Base-by-base conservation (phyloP, 2,113 vertebrate genomes). In the Zootoca vivipara region DNA sequence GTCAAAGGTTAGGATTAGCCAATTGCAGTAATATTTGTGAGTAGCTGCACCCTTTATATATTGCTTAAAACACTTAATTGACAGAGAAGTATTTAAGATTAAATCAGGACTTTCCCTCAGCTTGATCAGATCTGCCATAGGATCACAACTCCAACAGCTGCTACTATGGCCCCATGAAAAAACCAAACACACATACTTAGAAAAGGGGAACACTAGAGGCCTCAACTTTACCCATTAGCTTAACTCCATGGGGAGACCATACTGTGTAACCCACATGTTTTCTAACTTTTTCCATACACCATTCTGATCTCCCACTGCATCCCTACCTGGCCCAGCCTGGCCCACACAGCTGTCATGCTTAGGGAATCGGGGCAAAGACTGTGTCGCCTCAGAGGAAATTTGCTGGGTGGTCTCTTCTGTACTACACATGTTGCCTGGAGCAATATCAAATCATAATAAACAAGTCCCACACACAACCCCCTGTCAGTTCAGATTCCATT, bases 361-460 rank as follows among this genome's bases (percentile, higher is more conserved):
- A 58, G 52, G 73, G 52, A 69, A 67, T 80, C 46, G 78, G 10
- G 62, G 28, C 78, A 7, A 81, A 93, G 89, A 22, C 84, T 90
- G 56, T 0, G 65, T 65, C 56, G 9, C 64, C 79, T 82, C 33
- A 42, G 91, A 92, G 16, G 69, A 72, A 86, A 94, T 84, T 0
- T 22, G 4, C 92, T 95, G 95, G 95, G 95, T 96, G 95, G 95
- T 96, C 95, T 79, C 73, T 89, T 82, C 89, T 0, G 0, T 38
- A 92, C 85, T 2, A 0, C 69, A 72, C 81, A 81, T 4, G 0
- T 89, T 90, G 93, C 94, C 92, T 28, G 0, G 46, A 94, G 95
- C 89, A 74, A 91, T 84, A 91, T 65, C 79, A 89, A 95, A 94
- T 78, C 90, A 95, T 91, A 96, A 96, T 94, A 96, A 96, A 95